Evolutionary conservation across 1,140 invertebrate genomes (phyloP).

Genomic region (Drosophila paulistorum): DNA sequence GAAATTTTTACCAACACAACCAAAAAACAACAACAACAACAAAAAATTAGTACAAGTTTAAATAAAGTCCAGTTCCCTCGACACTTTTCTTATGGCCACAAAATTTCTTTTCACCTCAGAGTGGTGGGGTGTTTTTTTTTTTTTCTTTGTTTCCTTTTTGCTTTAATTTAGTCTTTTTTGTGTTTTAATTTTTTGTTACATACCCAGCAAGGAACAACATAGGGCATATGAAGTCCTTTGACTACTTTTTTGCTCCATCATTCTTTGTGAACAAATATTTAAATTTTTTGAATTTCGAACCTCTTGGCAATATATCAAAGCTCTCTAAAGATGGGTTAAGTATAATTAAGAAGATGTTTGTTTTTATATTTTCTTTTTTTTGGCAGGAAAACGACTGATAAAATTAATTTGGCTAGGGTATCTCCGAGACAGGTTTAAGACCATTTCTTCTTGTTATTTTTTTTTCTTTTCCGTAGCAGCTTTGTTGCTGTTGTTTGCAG

Average conservation of each 20-base stretch:
- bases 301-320: too few species aligned
- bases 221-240: neutral
- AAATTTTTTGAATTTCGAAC: too few species aligned
- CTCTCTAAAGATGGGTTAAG: too few species aligned
- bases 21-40: too few species aligned
- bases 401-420: neutral
- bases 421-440: neutral
- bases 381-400: neutral
- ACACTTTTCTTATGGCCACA: neutral
- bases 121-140: neutral
- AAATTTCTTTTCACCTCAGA: neutral
- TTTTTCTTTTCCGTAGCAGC: neutral
- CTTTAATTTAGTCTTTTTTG: neutral
- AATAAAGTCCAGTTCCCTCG: conserved; percentile 22
- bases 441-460: neutral
- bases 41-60: conserved; percentile 6
- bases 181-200: neutral
- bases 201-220: neutral
- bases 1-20: neutral
- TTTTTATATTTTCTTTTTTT: too few species aligned
- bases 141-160: neutral
- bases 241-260: too few species aligned
- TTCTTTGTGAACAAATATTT: too few species aligned
- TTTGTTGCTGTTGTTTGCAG: conserved; percentile 11
- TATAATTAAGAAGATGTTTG: too few species aligned